phyloP scores from a whole-genome alignment of 2,888 invertebrate genomes.

The Ichneumoninae sp. region DNA sequence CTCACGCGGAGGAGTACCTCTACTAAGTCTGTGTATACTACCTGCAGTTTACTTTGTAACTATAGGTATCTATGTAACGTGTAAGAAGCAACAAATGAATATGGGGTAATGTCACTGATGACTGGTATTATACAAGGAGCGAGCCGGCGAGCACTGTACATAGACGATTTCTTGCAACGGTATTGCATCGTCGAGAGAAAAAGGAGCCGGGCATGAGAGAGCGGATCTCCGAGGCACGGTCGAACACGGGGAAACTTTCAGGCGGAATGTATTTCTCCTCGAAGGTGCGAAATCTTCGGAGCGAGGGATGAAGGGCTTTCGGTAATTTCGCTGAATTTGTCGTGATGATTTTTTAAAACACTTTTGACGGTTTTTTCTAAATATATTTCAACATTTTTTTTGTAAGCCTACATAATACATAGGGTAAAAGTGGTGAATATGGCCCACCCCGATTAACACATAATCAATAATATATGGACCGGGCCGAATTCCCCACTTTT shows the following conservation, averaged over 20 bases:
- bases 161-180: conserved; percentile 37
- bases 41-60: conserved; percentile 10
- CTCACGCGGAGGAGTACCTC: conserved; percentile 63
- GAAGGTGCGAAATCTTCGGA: conserved; percentile 27
- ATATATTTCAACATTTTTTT: too few species aligned
- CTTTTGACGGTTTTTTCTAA: too few species aligned
- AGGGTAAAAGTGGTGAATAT: too few species aligned
- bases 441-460: too few species aligned
- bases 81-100: conserved; percentile 60
- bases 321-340: background rate
- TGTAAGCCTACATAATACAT: too few species aligned
- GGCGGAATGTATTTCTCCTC: conserved; percentile 29
- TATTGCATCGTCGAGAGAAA: conserved; percentile 40
- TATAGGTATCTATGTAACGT: conserved; percentile 34
- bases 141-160: conserved; percentile 5
- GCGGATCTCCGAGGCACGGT: conserved; percentile 4
- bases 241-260: conserved; percentile 36
- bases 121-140: conserved; percentile 61
- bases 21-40: background rate
- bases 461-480: too few species aligned
- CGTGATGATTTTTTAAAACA: too few species aligned
- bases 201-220: conserved; percentile 25
- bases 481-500: too few species aligned
- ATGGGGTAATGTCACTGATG: conserved; percentile 66
- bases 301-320: conserved; percentile 2